These are phyloP conservation scores for Pterocles gutturalis DNA, from an alignment of 2,113 vertebrate genomes.

Conservation along the genomic window DNA sequence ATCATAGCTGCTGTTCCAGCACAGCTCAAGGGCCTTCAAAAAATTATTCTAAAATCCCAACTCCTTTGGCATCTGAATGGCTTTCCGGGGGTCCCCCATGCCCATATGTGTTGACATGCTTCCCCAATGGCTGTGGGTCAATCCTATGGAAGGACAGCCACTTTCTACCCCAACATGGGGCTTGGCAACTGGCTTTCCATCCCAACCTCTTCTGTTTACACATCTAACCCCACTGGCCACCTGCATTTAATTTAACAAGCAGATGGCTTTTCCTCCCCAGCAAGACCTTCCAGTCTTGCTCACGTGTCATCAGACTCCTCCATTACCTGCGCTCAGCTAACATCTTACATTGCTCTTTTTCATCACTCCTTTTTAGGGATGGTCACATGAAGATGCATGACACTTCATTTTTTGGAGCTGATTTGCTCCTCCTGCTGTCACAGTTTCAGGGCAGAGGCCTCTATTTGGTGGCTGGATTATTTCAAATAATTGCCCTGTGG, in stretches of 20 bases:
- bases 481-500: background rate
- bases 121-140: background rate
- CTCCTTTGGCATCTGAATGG: background rate
- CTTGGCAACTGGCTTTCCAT: background rate
- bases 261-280: background rate
- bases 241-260: accelerated
- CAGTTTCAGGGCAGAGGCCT: background rate
- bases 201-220: background rate
- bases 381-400: background rate
- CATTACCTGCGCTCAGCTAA: accelerated
- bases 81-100: background rate
- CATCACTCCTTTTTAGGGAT: background rate
- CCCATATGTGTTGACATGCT: background rate
- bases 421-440: background rate
- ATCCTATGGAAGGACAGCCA: background rate
- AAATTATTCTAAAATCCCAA: background rate
- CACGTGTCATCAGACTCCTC: background rate
- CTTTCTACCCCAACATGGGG: background rate
- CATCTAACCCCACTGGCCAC: no score
- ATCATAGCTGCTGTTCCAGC: background rate
- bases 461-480: background rate
- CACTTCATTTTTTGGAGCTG: background rate
- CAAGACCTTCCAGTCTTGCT: background rate
- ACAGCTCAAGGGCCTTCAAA: background rate
- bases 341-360: background rate